A percentile compares a stretch with the other conserved stretches of the same genome.
Conservation (phyloP, 2,113 vertebrate genomes). For the Odontesthes bonariensis region DNA sequence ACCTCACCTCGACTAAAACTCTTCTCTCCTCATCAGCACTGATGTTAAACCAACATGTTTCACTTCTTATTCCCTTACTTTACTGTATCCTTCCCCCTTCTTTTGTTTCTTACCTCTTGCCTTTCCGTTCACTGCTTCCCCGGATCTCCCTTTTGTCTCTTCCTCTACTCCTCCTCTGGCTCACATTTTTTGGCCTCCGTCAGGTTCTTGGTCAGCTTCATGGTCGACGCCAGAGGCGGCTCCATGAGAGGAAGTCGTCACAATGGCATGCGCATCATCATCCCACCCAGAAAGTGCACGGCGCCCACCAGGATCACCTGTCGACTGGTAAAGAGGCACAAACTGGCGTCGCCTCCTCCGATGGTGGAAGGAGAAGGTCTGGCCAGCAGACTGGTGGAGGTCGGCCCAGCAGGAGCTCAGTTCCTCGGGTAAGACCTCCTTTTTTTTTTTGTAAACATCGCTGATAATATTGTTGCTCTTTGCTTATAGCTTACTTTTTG, state of each 20-base stretch:
- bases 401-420: constrained; percentile 96
- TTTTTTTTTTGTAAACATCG: not conserved
- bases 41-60: constrained; percentile 31
- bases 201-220: constrained; percentile 99
- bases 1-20: constrained; percentile 58
- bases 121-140: not conserved
- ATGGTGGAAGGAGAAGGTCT: constrained; percentile 99
- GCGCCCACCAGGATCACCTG: constrained; percentile 98
- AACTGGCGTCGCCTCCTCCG: constrained; percentile 94
- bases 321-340: constrained; percentile 96
- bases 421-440: constrained; percentile 92
- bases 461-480: not conserved
- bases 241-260: constrained; percentile 98
- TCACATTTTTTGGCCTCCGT: not conserved
- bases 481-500: constrained; percentile 30
- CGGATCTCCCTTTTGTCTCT: not conserved
- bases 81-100: constrained; percentile 18
- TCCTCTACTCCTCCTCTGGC: not conserved
- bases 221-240: constrained; percentile 98
- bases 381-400: constrained; percentile 96
- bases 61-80: not conserved
- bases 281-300: constrained; percentile 96
- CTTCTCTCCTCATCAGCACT: constrained; percentile 45
- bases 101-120: constrained; percentile 10
- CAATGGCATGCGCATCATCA: constrained; percentile 98